Percentiles rank a stretch among this genome's conserved stretches.
Conservation (phyloP, 2,113 vertebrate genomes). For the rat (Rattus norvegicus) region DNA sequence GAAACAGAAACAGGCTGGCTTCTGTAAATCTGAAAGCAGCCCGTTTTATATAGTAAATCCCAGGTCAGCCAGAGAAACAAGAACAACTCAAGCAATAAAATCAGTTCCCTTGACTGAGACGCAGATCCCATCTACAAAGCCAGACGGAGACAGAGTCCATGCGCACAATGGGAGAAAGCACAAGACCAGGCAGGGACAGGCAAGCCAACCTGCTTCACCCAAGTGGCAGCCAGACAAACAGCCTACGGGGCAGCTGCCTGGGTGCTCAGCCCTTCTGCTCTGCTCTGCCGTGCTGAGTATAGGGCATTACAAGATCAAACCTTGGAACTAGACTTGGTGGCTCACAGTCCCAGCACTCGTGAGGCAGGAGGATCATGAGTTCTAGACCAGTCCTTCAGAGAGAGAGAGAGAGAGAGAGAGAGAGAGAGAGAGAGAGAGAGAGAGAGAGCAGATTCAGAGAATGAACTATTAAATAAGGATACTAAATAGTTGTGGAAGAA, state of each 20-base stretch:
- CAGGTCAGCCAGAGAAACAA: neutral
- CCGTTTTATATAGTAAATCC: neutral
- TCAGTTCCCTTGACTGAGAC: neutral
- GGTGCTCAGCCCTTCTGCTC: neutral
- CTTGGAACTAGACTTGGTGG: neutral
- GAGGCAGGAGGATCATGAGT: neutral
- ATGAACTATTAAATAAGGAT: neutral
- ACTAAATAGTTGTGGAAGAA: neutral
- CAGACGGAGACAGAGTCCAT: neutral
- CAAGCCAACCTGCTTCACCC: neutral
- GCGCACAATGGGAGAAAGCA: neutral
- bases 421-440: too few species aligned
- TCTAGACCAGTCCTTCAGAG: neutral
- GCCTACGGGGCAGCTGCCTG: too few species aligned
- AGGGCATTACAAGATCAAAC: neutral
- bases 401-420: neutral
- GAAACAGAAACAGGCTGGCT: neutral
- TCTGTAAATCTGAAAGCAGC: neutral
- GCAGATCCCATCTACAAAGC: neutral
- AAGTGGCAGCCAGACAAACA: neutral
- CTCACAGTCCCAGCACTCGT: neutral
- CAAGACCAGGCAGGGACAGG: too few species aligned
- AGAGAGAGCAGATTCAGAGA: neutral
- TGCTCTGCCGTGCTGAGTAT: neutral
- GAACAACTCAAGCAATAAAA: neutral